Conservation (phyloP, 2,888 invertebrate genomes). For the Endomychus coccineus region DNA sequence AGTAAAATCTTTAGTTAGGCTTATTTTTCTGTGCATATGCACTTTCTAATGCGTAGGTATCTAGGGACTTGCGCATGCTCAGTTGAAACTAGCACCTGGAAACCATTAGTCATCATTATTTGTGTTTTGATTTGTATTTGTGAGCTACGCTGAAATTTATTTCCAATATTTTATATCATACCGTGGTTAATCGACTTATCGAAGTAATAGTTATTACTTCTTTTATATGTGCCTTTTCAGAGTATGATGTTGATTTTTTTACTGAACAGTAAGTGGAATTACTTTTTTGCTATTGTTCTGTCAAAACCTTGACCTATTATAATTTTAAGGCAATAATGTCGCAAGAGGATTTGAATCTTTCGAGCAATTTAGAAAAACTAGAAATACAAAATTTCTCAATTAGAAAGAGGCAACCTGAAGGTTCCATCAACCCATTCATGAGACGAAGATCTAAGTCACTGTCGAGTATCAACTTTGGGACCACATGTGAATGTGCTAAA, state of each 20-base stretch:
- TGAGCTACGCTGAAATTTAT: conserved; percentile 14
- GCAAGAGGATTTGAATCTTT: conserved; percentile 39
- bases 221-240: conserved; percentile 11
- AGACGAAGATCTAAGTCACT: conserved; percentile 40
- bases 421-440: conserved; percentile 36
- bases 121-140: conserved; percentile 26
- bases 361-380: conserved; percentile 37
- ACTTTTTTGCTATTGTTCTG: conserved; percentile 21
- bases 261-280: conserved; percentile 21
- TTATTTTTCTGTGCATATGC: no score
- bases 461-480: conserved; percentile 38
- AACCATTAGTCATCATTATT: conserved; percentile 31
- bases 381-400: conserved; percentile 31
- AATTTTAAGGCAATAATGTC: conserved; percentile 34
- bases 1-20: no score
- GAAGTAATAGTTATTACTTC: no score
- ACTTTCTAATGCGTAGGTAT: no score
- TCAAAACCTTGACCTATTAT: conserved; percentile 28
- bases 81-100: conserved; percentile 1
- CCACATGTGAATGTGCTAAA: conserved; percentile 34
- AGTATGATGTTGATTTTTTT: conserved; percentile 26
- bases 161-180: no score
- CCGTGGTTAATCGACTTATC: background rate
- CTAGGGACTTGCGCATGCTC: conserved; percentile 8
- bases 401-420: conserved; percentile 18